Evolutionary conservation across 2,797 vertebrate species (phyloP).

Genomic region (Epinephelus malabaricus): DNA sequence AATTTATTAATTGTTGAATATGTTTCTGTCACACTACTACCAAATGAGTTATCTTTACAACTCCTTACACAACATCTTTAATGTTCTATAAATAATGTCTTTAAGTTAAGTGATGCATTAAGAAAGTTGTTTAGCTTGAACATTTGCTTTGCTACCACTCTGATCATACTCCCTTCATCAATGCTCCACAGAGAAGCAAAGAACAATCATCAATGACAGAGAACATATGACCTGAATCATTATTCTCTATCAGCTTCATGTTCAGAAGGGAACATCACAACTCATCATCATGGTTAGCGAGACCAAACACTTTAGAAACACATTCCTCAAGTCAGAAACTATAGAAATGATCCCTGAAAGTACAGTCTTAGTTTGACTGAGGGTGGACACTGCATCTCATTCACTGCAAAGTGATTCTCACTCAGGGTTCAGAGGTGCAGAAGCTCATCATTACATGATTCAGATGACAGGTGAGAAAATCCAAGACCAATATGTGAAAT

Average conservation of each 20-base stretch:
- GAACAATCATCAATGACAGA: slow-evolving; percentile 66
- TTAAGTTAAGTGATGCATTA: too few relatives aligned
- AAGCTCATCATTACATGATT: too few relatives aligned
- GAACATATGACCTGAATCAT: neutral
- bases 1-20: too few relatives aligned
- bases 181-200: fast-evolving
- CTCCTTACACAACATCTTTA: too few relatives aligned
- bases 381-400: fast-evolving
- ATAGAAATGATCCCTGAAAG: slow-evolving; percentile 82
- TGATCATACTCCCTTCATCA: slow-evolving; percentile 48
- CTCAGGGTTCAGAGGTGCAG: neutral
- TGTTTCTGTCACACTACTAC: too few relatives aligned
- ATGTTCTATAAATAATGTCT: too few relatives aligned
- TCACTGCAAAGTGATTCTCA: neutral
- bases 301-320: slow-evolving; percentile 63
- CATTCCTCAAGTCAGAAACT: slow-evolving; percentile 67
- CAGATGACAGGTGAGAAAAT: too few relatives aligned
- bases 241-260: slow-evolving; percentile 41
- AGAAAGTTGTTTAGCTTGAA: too few relatives aligned
- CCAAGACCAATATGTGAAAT: too few relatives aligned
- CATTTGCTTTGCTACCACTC: neutral
- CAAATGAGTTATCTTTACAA: too few relatives aligned
- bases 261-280: slow-evolving; percentile 33
- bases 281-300: slow-evolving; percentile 72
- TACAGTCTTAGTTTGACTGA: slow-evolving; percentile 43